Conservation (phyloP, 2,888 invertebrate species). For the Ceramica pisi region DNA sequence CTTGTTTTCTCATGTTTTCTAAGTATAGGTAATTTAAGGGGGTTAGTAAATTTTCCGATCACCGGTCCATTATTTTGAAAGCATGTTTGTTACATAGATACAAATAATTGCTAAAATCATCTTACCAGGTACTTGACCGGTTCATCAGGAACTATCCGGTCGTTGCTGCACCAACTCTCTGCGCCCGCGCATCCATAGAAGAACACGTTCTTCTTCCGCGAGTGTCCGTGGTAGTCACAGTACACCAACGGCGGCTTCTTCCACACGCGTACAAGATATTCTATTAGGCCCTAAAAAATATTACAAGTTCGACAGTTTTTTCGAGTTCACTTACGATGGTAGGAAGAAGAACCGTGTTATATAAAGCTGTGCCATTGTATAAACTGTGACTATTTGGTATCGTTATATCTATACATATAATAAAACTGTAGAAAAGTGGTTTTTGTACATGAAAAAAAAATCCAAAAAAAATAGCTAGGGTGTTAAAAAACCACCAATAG, state of each 20-base stretch:
- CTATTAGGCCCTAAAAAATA: conserved; percentile 90
- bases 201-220: conserved; percentile 96
- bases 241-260: conserved; percentile 92
- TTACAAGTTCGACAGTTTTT: neutral
- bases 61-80: neutral
- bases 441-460: too few relatives aligned
- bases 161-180: conserved; percentile 93
- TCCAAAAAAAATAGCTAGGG: too few relatives aligned
- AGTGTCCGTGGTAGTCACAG: conserved; percentile 96
- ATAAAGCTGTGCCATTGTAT: neutral
- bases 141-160: conserved; percentile 90
- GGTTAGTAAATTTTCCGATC: neutral
- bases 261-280: conserved; percentile 91
- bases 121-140: conserved; percentile 92
- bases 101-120: neutral
- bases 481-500: too few relatives aligned
- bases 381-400: neutral
- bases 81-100: neutral
- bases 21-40: neutral
- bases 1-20: neutral
- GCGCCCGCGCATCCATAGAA: conserved; percentile 95
- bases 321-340: neutral
- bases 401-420: neutral
- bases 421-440: too few relatives aligned
- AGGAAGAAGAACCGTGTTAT: neutral